Base-by-base conservation (phyloP, 2,888 invertebrate species). In the Xanthorhoe spadicearia region DNA sequence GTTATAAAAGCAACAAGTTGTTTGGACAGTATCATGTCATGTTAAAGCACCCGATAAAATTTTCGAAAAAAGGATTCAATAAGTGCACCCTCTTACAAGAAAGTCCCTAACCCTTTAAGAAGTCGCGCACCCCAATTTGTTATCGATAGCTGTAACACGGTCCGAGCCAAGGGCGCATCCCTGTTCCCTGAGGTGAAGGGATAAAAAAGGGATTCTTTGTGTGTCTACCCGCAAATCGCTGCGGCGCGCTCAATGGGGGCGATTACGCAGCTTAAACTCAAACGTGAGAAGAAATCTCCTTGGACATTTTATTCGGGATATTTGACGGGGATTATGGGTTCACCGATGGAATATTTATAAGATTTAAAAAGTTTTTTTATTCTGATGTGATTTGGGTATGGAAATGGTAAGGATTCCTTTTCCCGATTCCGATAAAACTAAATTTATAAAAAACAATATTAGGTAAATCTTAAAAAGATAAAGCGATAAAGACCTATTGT, bases 121-220 rank as follows among this genome's bases (percentile, higher is more conserved):
- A 61, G 55, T 64, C 35, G 51, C 28, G 81, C 79, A 82, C 89
- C 90, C 89, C 87, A 90, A 90, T 90, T 91, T 89, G 88, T 83
- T 87, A 90, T 92, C 89, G 90, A 92, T 91, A 91, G 87, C 81
- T 85, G 83, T 82, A 85, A 86, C 85, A 81, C 81, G 83, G 88
- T 85, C 87, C 88, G 82, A 81, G 77, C 77, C 73, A 78, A 81
- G 80, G 76, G 82, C 70, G 75, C 75, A 79, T 82, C 83, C 82
- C 84, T 64, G 48, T 54, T 66, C 72, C 72, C 66, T 60, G 68
- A 66, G 72, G 71, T 71, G 69, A 72, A 85, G 85, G 90, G 89
- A 89, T 90, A 88, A 89, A 89, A 88, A 87, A 87, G 87, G 85
- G 86, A 84, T 86, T 86, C 83, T 86, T 88, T 86, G 84, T 83